Conservation (phyloP, 1,140 invertebrate species). For the Dendrolimus punctatus region DNA sequence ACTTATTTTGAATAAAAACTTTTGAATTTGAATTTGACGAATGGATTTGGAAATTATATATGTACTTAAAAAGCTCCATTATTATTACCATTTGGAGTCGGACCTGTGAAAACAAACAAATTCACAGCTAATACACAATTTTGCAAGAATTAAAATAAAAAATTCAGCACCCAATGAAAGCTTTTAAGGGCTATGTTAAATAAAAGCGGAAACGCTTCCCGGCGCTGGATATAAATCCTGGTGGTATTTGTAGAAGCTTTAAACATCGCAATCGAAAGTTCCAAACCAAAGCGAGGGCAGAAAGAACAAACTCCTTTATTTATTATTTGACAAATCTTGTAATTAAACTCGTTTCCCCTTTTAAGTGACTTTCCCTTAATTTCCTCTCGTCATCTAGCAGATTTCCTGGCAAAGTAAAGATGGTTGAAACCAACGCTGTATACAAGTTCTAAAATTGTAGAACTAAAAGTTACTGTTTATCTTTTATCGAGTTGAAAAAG, state of each 20-base stretch:
- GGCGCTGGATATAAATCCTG: conserved; percentile 13
- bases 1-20: too few species aligned
- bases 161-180: not conserved
- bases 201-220: conserved; percentile 16
- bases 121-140: conserved; percentile 1
- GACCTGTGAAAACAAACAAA: too few species aligned
- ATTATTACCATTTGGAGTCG: too few species aligned
- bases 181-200: conserved; percentile 19
- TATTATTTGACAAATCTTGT: conserved; percentile 39
- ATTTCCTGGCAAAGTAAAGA: too few species aligned
- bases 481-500: too few species aligned
- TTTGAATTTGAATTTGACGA: too few species aligned
- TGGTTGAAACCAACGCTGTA: too few species aligned
- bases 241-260: conserved; percentile 14
- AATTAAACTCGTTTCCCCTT: conserved; percentile 29
- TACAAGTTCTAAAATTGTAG: too few species aligned
- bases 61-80: too few species aligned
- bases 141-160: too few species aligned
- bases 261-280: conserved; percentile 3
- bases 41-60: too few species aligned
- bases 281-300: not conserved
- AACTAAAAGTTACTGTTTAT: too few species aligned
- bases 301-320: conserved; percentile 29
- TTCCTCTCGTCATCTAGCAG: conserved; percentile 5
- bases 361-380: conserved; percentile 22